phyloP scores from a whole-genome alignment of 2,113 vertebrate species.

The Ia io region DNA sequence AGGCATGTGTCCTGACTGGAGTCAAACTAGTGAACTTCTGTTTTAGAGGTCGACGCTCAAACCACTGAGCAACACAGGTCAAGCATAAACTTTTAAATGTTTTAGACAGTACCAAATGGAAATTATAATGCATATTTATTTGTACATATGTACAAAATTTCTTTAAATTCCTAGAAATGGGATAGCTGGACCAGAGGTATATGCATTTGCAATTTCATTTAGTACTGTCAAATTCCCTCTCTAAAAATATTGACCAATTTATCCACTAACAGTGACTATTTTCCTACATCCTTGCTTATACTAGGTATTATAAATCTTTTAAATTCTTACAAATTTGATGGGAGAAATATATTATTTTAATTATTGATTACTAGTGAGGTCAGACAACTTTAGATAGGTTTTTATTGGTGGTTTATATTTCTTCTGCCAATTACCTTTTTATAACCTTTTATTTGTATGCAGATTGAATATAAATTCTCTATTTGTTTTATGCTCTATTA shows the following conservation, averaged over 20 bases:
- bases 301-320: neutral
- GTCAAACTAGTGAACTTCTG: no score
- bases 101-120: neutral
- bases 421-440: neutral
- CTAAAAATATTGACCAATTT: neutral
- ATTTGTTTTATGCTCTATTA: neutral
- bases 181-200: neutral
- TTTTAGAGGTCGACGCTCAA: no score
- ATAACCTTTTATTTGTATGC: neutral
- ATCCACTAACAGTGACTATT: neutral
- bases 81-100: neutral
- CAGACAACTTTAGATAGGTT: neutral
- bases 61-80: no score
- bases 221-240: neutral
- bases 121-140: neutral
- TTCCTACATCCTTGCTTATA: neutral
- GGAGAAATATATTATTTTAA: neutral
- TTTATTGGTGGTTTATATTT: neutral
- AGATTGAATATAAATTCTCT: neutral
- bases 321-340: neutral
- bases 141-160: neutral
- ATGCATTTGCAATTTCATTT: neutral
- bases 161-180: neutral
- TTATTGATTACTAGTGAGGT: neutral
- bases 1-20: no score